Base-by-base conservation (phyloP, 2,113 vertebrate genomes). In the Numenius arquata region DNA sequence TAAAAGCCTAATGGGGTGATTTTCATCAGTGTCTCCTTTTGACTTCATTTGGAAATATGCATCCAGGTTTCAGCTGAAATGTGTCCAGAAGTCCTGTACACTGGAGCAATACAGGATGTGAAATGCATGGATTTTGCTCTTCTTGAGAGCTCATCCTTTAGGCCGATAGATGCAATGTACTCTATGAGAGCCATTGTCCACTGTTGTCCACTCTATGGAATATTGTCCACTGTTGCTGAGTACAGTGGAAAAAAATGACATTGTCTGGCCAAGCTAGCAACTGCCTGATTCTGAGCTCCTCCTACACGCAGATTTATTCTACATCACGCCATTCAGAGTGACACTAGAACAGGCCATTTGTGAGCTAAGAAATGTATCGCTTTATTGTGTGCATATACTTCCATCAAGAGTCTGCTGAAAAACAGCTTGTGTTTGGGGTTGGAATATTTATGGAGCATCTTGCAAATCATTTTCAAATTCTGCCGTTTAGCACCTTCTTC, bases 381-480 rank as follows among this genome's bases (percentile, higher is more conserved):
- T 92, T 66, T 79, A 53, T 36, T 85, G 81, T 80, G 59, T 87
- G 71, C 84, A 29, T 75, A 85, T 85, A 93, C 70, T 96, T 94
- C 53, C 74, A 58, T 68, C 53, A 88, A 82, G 76, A 75, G 47
- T 58, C 74, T 96, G 86, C 67, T 82, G 74, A 53, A 80, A 59
- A 95, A 66, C 86, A 97, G 91, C 89, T 96, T 86, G 67, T 88
- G 66, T 75, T 97, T 96, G 90, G 70, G 52, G 62, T 82, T 91
- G 40, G 92, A 96, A 86, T 93, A 93, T 81, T 94, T 96, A 65
- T 95, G 85, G 94, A 97, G 36, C 85, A 93, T 88, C 63, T 83
- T 79, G 77, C 78, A 48, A 47, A 78, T 76, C 45, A 43, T 87
- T 90, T 93, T 88, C 56, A 91, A 93, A 93, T 85, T 96, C 52